phyloP scores from a whole-genome alignment of 2,888 invertebrate species.

The Andrena hattorfiana region DNA sequence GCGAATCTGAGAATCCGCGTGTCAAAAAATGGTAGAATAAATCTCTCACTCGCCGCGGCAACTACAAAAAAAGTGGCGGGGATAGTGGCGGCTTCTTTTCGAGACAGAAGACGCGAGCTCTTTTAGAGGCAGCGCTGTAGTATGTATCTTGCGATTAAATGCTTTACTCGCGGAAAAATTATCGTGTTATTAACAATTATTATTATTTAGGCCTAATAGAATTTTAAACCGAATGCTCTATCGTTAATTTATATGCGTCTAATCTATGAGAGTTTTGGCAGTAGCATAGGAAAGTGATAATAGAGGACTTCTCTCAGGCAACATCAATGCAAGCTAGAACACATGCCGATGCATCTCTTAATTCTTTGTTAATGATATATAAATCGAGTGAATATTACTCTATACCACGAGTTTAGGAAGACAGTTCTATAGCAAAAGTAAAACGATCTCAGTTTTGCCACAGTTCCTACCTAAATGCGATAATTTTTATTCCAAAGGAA shows the following conservation, averaged over 20 bases:
- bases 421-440: conserved; percentile 36
- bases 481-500: neutral
- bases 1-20: no score
- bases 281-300: conserved; percentile 58
- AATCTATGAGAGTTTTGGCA: conserved; percentile 50
- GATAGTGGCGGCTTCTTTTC: no score
- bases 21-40: no score
- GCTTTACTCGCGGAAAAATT: conserved; percentile 3
- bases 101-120: no score
- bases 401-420: conserved; percentile 44
- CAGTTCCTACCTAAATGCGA: neutral
- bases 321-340: conserved; percentile 82
- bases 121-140: neutral
- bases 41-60: no score
- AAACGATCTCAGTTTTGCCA: neutral
- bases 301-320: conserved; percentile 76
- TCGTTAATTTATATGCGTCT: conserved; percentile 42
- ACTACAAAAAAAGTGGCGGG: no score
- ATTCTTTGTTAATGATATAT: conserved; percentile 59
- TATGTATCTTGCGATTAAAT: neutral
- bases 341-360: conserved; percentile 77
- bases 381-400: conserved; percentile 42
- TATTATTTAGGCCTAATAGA: conserved; percentile 24
- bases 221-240: conserved; percentile 26
- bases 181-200: conserved; percentile 11